These are phyloP conservation scores for Cephalotes varians DNA, from an alignment of 2,888 invertebrate genomes.

Conservation along the genomic window DNA sequence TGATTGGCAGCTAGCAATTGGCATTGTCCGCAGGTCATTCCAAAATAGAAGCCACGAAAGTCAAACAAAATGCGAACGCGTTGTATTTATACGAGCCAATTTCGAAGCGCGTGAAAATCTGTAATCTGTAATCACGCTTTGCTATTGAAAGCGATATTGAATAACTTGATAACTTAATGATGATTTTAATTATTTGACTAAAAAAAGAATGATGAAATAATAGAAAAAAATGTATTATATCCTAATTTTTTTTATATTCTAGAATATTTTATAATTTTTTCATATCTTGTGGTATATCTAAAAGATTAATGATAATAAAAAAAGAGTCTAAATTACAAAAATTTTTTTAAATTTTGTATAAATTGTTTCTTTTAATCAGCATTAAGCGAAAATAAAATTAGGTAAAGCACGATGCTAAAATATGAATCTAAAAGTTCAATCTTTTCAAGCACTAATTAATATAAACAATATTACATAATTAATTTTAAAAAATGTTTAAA, in stretches of 20 bases:
- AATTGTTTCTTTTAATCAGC: no score
- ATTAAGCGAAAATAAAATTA: background rate
- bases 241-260: background rate
- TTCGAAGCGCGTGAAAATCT: background rate
- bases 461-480: background rate
- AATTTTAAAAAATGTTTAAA: background rate
- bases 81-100: constrained; percentile 37
- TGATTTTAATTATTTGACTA: background rate
- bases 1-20: constrained; percentile 40
- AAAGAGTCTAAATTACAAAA: background rate
- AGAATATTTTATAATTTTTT: background rate
- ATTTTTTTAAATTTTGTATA: background rate
- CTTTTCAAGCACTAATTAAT: background rate
- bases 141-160: constrained; percentile 4
- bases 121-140: background rate
- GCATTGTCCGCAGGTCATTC: constrained; percentile 20
- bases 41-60: constrained; percentile 25
- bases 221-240: background rate
- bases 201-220: background rate
- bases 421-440: background rate
- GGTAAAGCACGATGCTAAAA: background rate
- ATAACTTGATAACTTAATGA: constrained; percentile 2
- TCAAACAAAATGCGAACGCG: background rate
- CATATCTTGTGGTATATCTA: background rate
- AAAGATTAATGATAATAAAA: background rate